Evolutionary conservation across 2,888 invertebrate genomes (phyloP).

Genomic region (Psylliodes chrysocephalus): DNA sequence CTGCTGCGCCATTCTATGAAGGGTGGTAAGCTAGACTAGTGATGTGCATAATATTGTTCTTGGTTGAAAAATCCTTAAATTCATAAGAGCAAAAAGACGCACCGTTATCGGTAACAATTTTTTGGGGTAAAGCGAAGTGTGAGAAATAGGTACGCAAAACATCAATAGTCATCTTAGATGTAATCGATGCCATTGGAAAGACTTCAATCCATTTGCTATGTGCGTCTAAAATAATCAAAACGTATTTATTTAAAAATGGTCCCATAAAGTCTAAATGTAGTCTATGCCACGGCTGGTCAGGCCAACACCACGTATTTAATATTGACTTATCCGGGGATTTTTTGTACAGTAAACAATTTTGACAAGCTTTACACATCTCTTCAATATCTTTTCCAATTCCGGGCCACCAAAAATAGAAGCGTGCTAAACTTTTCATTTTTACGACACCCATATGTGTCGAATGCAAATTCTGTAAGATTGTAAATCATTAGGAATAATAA

Average conservation of each 20-base stretch:
- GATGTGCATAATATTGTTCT: no score
- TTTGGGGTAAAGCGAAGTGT: no score
- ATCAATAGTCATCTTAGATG: no score
- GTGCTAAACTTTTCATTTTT: conserved; percentile 47
- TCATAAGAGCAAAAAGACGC: no score
- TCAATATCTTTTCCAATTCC: conserved; percentile 47
- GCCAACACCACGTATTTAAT: conserved; percentile 39
- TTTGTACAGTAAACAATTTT: background rate
- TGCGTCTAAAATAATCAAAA: no score
- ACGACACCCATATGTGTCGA: conserved; percentile 40
- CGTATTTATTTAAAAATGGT: conserved; percentile 30
- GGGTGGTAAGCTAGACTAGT: no score
- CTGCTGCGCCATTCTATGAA: no score
- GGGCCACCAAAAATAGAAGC: conserved; percentile 49
- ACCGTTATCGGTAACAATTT: no score
- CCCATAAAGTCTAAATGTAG: conserved; percentile 46
- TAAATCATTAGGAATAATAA: conserved; percentile 46
- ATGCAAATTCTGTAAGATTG: conserved; percentile 44
- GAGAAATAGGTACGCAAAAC: no score
- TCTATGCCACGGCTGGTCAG: conserved; percentile 36
- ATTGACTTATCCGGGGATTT: background rate
- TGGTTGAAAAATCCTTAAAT: no score
- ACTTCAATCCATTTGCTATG: no score
- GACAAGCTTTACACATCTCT: conserved; percentile 42
- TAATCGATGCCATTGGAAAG: no score